Percentiles rank a stretch among this genome's conserved stretches.
These are phyloP conservation scores for Drosophila nasuta DNA, from an alignment of 1,140 invertebrate genomes.

Conservation along the genomic window DNA sequence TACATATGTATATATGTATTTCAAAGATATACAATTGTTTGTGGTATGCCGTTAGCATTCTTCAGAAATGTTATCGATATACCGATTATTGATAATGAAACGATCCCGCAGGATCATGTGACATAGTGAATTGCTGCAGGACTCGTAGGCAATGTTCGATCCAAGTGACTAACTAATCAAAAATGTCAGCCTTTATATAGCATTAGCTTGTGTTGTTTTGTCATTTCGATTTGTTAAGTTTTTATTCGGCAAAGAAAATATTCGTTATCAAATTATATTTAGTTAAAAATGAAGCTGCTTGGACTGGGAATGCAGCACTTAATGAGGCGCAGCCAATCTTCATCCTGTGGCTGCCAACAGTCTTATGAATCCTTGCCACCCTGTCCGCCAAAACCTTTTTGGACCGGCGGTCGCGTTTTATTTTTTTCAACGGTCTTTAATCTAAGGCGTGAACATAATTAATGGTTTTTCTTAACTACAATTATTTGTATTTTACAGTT, in stretches of 20 bases:
- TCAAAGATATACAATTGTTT: not conserved
- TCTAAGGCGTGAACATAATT: not conserved
- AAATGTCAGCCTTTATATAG: too few species aligned
- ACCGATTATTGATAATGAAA: not conserved
- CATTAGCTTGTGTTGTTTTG: slow-evolving; percentile 3
- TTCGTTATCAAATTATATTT: slow-evolving; percentile 4
- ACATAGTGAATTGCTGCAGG: too few species aligned
- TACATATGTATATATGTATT: not conserved
- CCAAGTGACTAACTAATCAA: too few species aligned
- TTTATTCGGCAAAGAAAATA: slow-evolving; percentile 2
- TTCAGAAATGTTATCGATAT: not conserved
- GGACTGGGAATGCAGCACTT: slow-evolving; percentile 40
- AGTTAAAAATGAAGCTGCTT: slow-evolving; percentile 57
- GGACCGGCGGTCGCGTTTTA: slow-evolving; percentile 34
- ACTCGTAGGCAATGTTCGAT: too few species aligned
- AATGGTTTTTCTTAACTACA: not conserved
- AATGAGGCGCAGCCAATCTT: slow-evolving; percentile 21
- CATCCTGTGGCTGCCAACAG: slow-evolving; percentile 15
- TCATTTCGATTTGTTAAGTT: not conserved
- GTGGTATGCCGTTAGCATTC: not conserved
- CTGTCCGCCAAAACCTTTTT: slow-evolving; percentile 54
- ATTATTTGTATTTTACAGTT: slow-evolving; percentile 87
- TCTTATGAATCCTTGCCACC: slow-evolving; percentile 31
- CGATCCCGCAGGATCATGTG: too few species aligned
- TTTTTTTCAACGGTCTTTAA: slow-evolving; percentile 47